These are phyloP conservation scores for Grammomys dolichurus DNA, from an alignment of 2,113 vertebrate genomes.

Conservation along the genomic window DNA sequence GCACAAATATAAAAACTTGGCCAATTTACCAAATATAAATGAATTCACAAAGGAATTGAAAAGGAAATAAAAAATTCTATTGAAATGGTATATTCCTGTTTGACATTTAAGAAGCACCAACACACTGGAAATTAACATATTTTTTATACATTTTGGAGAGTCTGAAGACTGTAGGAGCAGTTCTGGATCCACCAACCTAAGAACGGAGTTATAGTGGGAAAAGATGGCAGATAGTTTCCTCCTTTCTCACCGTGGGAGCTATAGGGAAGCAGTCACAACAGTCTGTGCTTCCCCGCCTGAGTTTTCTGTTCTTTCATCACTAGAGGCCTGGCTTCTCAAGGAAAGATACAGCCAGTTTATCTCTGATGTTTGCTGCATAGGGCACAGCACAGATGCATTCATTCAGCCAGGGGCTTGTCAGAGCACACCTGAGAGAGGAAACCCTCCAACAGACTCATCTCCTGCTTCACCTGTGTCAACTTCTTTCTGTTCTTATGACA, in stretches of 20 bases:
- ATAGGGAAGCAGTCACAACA: not conserved
- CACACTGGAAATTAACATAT: conserved; percentile 73
- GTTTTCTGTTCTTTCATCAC: conserved; percentile 84
- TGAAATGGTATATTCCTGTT: not conserved
- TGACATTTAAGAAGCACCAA: conserved; percentile 71
- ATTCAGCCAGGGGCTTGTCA: conserved; percentile 91
- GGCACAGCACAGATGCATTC: conserved; percentile 94
- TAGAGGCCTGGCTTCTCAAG: conserved; percentile 94
- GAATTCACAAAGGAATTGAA: conserved; percentile 67
- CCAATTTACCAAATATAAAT: conserved; percentile 68
- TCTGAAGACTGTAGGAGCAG: conserved; percentile 73
- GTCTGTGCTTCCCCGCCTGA: conserved; percentile 38
- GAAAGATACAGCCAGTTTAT: conserved; percentile 94
- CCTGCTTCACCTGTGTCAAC: conserved; percentile 96
- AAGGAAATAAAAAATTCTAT: conserved; percentile 72
- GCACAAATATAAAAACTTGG: conserved; percentile 70
- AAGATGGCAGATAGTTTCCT: conserved; percentile 67
- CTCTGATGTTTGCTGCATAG: conserved; percentile 94
- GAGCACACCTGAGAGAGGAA: conserved; percentile 92
- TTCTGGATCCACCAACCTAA: conserved; percentile 79
- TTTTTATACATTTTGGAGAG: conserved; percentile 72
- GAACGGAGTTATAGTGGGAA: conserved; percentile 76
- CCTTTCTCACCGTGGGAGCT: conserved; percentile 83
- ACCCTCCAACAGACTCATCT: conserved; percentile 96
- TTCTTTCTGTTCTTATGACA: conserved; percentile 94